phyloP scores from a whole-genome alignment of 2,888 invertebrate genomes.

The Julus scanicus region DNA sequence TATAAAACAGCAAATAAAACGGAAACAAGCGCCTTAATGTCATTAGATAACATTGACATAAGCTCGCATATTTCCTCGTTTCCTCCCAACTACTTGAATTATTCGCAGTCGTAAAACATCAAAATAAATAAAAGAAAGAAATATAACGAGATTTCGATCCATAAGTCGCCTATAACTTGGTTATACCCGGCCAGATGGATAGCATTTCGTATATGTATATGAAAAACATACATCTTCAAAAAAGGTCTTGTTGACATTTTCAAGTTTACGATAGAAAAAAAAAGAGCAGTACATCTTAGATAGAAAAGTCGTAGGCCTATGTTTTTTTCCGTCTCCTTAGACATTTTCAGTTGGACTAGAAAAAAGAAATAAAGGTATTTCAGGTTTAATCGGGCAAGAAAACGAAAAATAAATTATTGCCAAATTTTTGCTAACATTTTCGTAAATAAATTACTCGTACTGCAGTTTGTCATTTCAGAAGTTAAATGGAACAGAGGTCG shows the following conservation, averaged over 20 bases:
- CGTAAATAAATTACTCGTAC: constrained; percentile 2
- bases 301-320: neutral
- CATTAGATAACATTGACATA: constrained; percentile 33
- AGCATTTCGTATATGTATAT: constrained; percentile 31
- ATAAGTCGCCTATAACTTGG: constrained; percentile 10
- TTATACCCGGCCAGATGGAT: neutral
- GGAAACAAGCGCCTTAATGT: neutral
- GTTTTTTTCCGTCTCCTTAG: neutral
- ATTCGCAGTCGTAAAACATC: neutral
- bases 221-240: constrained; percentile 21
- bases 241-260: constrained; percentile 33
- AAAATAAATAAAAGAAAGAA: constrained; percentile 30
- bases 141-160: constrained; percentile 33
- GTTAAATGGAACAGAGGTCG: too few species aligned
- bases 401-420: constrained; percentile 23
- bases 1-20: constrained; percentile 3
- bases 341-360: too few species aligned
- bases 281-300: neutral
- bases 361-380: neutral
- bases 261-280: neutral
- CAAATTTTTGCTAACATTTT: neutral
- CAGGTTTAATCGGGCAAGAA: neutral
- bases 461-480: neutral
- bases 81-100: neutral
- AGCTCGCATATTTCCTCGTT: constrained; percentile 8